Conservation (phyloP, 2,797 vertebrate genomes). For the Lagocephalus sceleratus region DNA sequence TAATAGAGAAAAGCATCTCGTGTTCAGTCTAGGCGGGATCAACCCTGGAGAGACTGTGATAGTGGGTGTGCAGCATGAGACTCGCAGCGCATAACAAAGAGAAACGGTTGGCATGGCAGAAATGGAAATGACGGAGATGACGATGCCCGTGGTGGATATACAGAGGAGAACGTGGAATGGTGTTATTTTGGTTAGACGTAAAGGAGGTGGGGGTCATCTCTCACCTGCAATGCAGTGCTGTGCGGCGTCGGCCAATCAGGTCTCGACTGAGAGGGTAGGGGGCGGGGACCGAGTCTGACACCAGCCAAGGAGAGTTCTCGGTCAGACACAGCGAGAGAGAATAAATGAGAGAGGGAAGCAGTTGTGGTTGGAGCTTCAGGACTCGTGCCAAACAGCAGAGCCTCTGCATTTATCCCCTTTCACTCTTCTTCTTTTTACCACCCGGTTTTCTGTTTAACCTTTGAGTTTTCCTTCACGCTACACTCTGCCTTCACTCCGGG, state of each 20-base stretch:
- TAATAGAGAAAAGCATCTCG: no score
- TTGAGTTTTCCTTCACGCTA: slow-evolving; percentile 5
- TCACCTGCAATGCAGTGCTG: slow-evolving; percentile 93
- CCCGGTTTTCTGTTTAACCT: slow-evolving; percentile 5
- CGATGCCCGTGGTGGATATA: no score
- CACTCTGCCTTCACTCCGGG: slow-evolving; percentile 15
- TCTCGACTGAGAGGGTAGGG: slow-evolving; percentile 42
- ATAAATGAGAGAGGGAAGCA: slow-evolving; percentile 26
- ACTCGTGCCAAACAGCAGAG: slow-evolving; percentile 52
- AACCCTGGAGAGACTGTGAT: no score
- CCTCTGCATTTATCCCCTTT: slow-evolving; percentile 28
- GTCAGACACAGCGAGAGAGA: slow-evolving; percentile 45
- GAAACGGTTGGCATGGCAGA: no score
- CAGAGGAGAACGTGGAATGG: no score
- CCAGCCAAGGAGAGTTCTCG: slow-evolving; percentile 74
- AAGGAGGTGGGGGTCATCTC: slow-evolving; percentile 38
- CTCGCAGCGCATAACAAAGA: no score
- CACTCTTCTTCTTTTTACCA: slow-evolving; percentile 6
- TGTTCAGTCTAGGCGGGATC: no score
- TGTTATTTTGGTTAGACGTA: no score
- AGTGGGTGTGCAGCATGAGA: no score
- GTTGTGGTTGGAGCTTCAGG: slow-evolving; percentile 45
- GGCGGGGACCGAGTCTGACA: slow-evolving; percentile 66
- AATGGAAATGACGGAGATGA: no score
- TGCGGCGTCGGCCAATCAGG: slow-evolving; percentile 77